phyloP scores from a whole-genome alignment of 2,113 vertebrate genomes.

The Alectura lathami region DNA sequence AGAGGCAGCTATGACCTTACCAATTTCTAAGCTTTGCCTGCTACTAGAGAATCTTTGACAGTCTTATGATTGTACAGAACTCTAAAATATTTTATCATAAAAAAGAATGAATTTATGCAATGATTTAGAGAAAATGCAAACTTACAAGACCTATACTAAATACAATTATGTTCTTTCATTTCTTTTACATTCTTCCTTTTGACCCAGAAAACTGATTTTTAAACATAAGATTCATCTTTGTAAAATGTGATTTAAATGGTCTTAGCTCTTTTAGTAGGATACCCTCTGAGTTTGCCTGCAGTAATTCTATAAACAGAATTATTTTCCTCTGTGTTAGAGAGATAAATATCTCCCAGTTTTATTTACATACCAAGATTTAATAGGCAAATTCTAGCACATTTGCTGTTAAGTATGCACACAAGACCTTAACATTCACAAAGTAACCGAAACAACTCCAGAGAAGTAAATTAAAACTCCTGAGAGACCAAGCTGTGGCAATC shows the following conservation, averaged over 20 bases:
- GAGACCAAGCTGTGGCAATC: background rate
- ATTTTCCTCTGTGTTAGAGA: background rate
- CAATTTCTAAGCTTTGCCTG: background rate
- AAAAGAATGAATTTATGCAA: background rate
- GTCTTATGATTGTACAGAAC: background rate
- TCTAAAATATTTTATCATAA: background rate
- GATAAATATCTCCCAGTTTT: background rate
- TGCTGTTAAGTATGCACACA: background rate
- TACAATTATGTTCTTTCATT: background rate
- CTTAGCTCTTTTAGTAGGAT: background rate
- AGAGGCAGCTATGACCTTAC: background rate
- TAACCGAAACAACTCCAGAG: background rate
- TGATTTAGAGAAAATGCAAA: background rate
- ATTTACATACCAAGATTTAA: background rate
- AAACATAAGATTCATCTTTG: background rate
- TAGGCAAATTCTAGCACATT: background rate
- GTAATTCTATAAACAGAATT: background rate
- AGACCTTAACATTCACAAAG: background rate
- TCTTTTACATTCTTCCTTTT: background rate
- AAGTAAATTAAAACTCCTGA: background rate
- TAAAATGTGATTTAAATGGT: background rate
- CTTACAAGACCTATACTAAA: background rate
- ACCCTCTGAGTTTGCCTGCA: background rate
- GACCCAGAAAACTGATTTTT: background rate
- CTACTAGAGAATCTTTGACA: background rate